These are phyloP conservation scores for Arenaria interpres DNA, from an alignment of 2,113 vertebrate genomes.

Conservation along the genomic window DNA sequence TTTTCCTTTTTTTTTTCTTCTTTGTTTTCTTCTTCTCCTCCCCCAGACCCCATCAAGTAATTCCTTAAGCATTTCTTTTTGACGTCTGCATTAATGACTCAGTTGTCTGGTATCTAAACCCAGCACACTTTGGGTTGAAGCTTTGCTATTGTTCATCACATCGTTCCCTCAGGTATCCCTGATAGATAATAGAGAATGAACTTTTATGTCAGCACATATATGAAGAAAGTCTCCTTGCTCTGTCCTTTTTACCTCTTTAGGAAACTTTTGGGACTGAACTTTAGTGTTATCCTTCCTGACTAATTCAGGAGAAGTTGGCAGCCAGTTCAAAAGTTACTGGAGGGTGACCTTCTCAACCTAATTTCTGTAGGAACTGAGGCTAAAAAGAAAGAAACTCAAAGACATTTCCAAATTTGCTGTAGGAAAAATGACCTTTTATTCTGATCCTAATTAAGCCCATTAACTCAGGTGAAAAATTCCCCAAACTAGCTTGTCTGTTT, in stretches of 20 bases:
- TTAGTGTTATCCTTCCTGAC: background rate
- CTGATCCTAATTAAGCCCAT: background rate
- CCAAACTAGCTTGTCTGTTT: slow-evolving; percentile 17
- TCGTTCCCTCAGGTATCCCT: background rate
- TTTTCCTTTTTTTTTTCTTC: background rate
- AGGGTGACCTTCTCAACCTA: background rate
- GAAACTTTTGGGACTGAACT: background rate
- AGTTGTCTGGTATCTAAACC: background rate
- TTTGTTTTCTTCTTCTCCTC: background rate
- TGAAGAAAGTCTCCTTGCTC: background rate
- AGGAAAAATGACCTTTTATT: background rate
- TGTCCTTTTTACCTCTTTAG: background rate
- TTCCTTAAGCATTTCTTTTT: background rate
- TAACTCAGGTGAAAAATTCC: slow-evolving; percentile 31
- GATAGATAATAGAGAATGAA: background rate
- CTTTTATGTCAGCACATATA: background rate
- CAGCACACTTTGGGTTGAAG: background rate
- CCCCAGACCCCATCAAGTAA: background rate
- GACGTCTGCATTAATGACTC: background rate
- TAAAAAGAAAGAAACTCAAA: slow-evolving; percentile 1
- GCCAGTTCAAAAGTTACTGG: background rate
- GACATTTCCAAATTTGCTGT: background rate
- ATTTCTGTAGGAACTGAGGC: background rate
- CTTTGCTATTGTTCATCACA: background rate
- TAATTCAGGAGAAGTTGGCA: background rate